Evolutionary conservation across 2,797 vertebrate species (phyloP), one percentile per base, ranked within the genome.

Genomic region (Martes flavigula): DNA sequence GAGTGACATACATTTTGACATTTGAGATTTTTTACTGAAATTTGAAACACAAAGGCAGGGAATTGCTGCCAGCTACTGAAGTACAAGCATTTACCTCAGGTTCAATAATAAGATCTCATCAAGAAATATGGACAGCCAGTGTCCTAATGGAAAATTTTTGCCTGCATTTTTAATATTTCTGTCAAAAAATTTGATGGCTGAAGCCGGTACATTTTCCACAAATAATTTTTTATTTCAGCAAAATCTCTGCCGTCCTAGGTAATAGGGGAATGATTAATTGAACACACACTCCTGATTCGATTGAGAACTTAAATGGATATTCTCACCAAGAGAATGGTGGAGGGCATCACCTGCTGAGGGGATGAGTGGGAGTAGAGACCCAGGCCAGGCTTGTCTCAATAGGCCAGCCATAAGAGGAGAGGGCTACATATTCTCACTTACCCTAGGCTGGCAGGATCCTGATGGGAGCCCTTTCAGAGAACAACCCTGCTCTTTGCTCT

Each of bases 1-100:
- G 35, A 95, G 35, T 98, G 97, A 92, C 91, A 97, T 38, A 14
- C 73, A 97, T 97, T 97, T 96, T 98, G 97, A 97, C 97, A 94
- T 92, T 96, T 94, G 72, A 96, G 88, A 88, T 90, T 85, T 93
- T 94, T 97, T 92, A 68, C 92, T 88, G 77, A 94, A 94, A 96
- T 91, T 79, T 96, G 77, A 96, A 97, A 94, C 58, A 92, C 94
- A 73, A 96, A 97, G 73, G 78, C 78, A 83, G 64, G 46, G 85
- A 58, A 95, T 25, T 66, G 73, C 95, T 96, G 51, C 87, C 35
- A 96, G 94, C 72, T 32, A 77, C 68, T 27, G 23, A 96, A 91
- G 56, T 86, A 82, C n/a, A 84, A 84, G 94, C 86, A 38, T 87
- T 89, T 94, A 94, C 90, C 91, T 91, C 86, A 48, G 60, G 51